Base-by-base conservation (phyloP, 2,113 vertebrate genomes). In the Hymenochirus boettgeri region DNA sequence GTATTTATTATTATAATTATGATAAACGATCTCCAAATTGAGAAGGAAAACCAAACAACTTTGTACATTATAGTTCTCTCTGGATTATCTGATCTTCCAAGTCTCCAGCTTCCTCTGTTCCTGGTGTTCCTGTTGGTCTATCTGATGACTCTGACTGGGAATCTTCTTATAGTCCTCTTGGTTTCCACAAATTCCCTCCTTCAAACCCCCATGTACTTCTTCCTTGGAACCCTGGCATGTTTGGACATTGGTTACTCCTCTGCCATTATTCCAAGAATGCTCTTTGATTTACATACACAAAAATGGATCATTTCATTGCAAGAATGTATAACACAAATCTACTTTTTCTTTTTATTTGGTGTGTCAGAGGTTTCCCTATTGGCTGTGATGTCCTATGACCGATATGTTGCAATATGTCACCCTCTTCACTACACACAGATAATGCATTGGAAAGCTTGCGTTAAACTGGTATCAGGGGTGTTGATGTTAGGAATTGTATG, bases 171-270 rank as follows among this genome's bases (percentile, higher is more conserved):
- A 15, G 71, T 77, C 3, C 17, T 73, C 1, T 24, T 74, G 6
- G 60, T 70, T 15, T 23, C 48, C 6, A 50, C 71, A 10, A 69
- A 75, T 2, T 2, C 58, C 1, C 57, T 70, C 4, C 74, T 79
- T 35, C 70, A 75, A 3, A 76, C 17, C 0, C 73, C 74, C 26
- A 77, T 74, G 77, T 77, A 76, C n/a, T 76, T 79, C 61, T n/a
- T n/a, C n/a, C n/a, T n/a, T n/a, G n/a, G n/a, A n/a, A n/a, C n/a
- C n/a, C n/a, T n/a, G n/a, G n/a, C 74, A 26, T 57, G 73, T 11
- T 3, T 75, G 26, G 74, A 79, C 2, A 42, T 74, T 17, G 70
- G 57, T 24, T 74, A 64, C 3, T 62, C 73, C 1, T 73, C 67
- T 0, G 77, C 69, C 23, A 73, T 65, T 10, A 18, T 69, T 2